Base-by-base conservation (phyloP, 1,140 invertebrate genomes). In the Melitaea cinxia region DNA sequence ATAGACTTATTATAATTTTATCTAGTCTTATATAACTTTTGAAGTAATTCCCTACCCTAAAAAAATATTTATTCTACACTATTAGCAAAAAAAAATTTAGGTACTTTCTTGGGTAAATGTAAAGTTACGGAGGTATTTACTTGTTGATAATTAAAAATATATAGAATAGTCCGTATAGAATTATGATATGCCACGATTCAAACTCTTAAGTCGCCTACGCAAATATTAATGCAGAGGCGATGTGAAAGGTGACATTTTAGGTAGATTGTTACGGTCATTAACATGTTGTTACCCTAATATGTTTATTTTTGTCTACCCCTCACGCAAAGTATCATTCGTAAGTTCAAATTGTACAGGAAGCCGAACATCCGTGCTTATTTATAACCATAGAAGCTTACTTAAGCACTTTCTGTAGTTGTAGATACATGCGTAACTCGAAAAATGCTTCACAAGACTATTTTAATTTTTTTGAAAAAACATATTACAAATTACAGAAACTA, bases 231-330 rank as follows among this genome's bases (percentile, higher is more conserved):
- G 23, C 39, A 35, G 37, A 47, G 39, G 37, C 55, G 42, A 23
- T 4, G 26, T 47, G 56, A 58, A 58, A 58, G 56, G 47, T 26
- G n/a, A 58, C 26, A 47, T 23, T 21, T 6, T 47, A 47, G 14
- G 37, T 19, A 7, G 37, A 42, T 7, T 42, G 37, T 42, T 42
- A 45, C 39, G 56, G 56, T 58, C 56, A 58, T 49, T 58, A 58
- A 49, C 54, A 15, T 45, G 30, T 56, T 63, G 52, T 63, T 63
- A 52, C 30, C 52, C 23, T 37, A 55, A 28, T 50, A 26, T 15
- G 42, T 67, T 67, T 67, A 67, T 67, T 67, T 67, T 61, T 42
- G 42, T 52, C 26, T 30, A 60, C 64, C 65, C 58, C 65, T 67
- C 58, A 45, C 49, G 33, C 50, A 35, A 56, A 61, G 52, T 14